Conservation (phyloP, 2,797 vertebrate genomes). For the Anguilla megastoma region DNA sequence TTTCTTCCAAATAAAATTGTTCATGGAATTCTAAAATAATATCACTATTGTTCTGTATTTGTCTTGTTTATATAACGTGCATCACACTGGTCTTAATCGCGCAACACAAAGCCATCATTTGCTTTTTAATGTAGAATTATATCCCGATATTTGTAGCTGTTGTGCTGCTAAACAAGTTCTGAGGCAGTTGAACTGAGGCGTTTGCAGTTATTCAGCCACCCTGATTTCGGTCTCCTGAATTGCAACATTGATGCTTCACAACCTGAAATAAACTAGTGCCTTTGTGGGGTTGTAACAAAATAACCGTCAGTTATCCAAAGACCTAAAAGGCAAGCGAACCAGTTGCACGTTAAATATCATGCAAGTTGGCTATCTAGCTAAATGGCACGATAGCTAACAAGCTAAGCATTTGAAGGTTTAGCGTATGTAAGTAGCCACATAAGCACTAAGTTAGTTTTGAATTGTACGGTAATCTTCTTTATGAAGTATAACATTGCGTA, state of each 20-base stretch:
- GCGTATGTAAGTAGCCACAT: neutral
- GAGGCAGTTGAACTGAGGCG: conserved; percentile 9
- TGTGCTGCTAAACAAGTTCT: conserved; percentile 47
- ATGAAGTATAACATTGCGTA: neutral
- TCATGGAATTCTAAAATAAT: conserved; percentile 36
- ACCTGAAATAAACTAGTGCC: too few species aligned
- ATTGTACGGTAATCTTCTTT: neutral
- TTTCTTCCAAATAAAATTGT: conserved; percentile 47
- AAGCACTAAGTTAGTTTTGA: conserved; percentile 8
- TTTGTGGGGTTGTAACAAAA: neutral
- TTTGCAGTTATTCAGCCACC: conserved; percentile 5
- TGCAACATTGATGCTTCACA: conserved; percentile 11
- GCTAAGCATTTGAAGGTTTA: neutral
- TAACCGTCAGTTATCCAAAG: neutral
- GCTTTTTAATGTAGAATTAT: neutral
- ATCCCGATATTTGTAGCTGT: neutral
- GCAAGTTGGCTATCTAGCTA: neutral
- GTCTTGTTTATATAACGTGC: conserved; percentile 12
- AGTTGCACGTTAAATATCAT: conserved; percentile 2
- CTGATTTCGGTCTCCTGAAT: conserved; percentile 9
- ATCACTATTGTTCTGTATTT: conserved; percentile 4
- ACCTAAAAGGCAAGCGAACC: neutral
- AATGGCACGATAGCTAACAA: neutral
- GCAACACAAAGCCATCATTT: conserved; percentile 19
- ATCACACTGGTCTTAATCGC: conserved; percentile 16